Evolutionary conservation across 92 coral and sea anemone genomes (phyloP).

Genomic region (Heteractis magnifica): DNA sequence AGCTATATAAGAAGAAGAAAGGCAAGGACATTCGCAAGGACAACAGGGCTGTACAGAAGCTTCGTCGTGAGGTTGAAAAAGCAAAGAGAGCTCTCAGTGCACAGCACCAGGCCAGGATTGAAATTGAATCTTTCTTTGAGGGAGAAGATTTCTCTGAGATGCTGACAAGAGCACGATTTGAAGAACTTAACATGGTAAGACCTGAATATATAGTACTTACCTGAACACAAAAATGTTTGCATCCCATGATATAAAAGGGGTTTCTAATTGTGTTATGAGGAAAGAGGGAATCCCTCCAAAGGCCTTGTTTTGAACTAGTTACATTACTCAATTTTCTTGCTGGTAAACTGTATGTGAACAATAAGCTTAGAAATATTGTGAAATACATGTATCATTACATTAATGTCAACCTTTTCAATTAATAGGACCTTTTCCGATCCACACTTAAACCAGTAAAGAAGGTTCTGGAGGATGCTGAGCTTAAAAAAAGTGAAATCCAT

Average conservation of each 20-base stretch:
- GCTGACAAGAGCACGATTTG: constrained; percentile 92
- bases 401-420: background rate
- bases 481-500: constrained; percentile 80
- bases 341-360: background rate
- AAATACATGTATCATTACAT: background rate
- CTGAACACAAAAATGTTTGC: background rate
- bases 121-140: constrained; percentile 94
- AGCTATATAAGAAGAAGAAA: constrained; percentile 97
- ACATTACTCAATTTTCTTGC: background rate
- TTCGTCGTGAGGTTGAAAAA: constrained; percentile 98
- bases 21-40: constrained; percentile 99
- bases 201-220: background rate
- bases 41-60: constrained; percentile 98
- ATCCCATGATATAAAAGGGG: no score
- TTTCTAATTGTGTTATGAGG: background rate
- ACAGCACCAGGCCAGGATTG: constrained; percentile 98
- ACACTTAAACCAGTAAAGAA: constrained; percentile 84
- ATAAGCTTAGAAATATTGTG: background rate
- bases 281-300: background rate
- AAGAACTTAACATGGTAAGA: constrained; percentile 88
- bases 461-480: constrained; percentile 86
- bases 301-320: background rate
- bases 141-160: constrained; percentile 99
- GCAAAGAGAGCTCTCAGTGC: constrained; percentile 97
- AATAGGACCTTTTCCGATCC: constrained; percentile 79